Evolutionary conservation across 2,797 vertebrate species (phyloP).

Genomic region (Benthosema pterotum): DNA sequence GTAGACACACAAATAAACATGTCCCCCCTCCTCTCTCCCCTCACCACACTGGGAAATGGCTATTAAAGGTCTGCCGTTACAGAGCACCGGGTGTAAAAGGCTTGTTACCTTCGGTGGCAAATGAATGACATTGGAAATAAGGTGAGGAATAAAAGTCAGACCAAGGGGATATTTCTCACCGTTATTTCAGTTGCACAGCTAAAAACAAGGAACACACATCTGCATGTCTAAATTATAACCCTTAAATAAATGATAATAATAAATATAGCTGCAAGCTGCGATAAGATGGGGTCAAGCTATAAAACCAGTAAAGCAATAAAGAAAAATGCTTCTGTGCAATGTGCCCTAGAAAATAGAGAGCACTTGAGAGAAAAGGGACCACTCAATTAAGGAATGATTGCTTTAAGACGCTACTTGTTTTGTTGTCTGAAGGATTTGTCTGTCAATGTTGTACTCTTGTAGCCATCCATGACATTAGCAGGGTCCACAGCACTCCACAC

Average conservation of each 20-base stretch:
- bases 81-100: constrained; percentile 78
- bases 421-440: no score
- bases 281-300: no score
- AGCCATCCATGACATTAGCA: no score
- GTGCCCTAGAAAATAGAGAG: no score
- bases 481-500: no score
- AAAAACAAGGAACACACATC: constrained; percentile 48
- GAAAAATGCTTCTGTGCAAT: no score
- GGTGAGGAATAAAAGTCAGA: constrained; percentile 78
- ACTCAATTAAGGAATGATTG: no score
- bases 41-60: constrained; percentile 82
- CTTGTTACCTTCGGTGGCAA: constrained; percentile 84
- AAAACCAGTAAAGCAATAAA: no score
- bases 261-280: no score
- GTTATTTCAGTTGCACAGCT: constrained; percentile 60
- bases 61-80: constrained; percentile 85
- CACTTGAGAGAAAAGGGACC: no score
- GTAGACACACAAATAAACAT: constrained; percentile 85
- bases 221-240: constrained; percentile 42
- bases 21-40: constrained; percentile 72
- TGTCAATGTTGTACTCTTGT: no score
- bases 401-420: no score
- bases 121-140: constrained; percentile 86
- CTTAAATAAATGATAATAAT: constrained; percentile 22
- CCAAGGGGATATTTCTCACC: constrained; percentile 72